These are phyloP conservation scores for Brenthis ino DNA, from an alignment of 2,888 invertebrate species.

Conservation along the genomic window DNA sequence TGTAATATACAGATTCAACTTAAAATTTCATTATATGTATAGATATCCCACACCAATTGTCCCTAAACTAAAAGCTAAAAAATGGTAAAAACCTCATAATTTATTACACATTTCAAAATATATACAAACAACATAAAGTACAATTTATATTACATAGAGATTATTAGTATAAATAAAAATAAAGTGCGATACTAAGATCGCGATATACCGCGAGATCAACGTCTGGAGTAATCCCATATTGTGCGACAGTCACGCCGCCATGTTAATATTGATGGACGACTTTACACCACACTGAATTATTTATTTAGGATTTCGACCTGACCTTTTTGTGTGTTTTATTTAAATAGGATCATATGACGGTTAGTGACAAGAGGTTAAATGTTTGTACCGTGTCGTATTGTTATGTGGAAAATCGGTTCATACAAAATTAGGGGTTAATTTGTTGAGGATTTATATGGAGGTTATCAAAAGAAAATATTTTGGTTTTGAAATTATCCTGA, in stretches of 20 bases:
- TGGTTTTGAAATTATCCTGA: too few species aligned
- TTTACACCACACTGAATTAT: constrained; percentile 32
- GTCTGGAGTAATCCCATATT: constrained; percentile 45
- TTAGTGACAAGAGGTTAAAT: constrained; percentile 7
- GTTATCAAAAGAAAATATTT: too few species aligned
- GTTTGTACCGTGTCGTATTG: neutral
- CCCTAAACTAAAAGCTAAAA: too few species aligned
- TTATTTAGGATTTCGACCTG: constrained; percentile 26
- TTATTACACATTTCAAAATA: too few species aligned
- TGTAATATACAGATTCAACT: too few species aligned
- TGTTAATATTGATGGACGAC: constrained; percentile 41
- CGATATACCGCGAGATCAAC: constrained; percentile 38
- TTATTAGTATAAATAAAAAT: constrained; percentile 12
- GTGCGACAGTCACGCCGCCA: constrained; percentile 38
- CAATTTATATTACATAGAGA: neutral
- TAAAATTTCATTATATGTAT: too few species aligned
- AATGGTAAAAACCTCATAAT: too few species aligned
- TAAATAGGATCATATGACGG: constrained; percentile 4
- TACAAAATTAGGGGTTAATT: neutral
- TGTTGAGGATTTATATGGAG: too few species aligned
- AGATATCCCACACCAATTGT: too few species aligned
- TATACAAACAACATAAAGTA: too few species aligned
- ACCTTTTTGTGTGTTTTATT: constrained; percentile 24
- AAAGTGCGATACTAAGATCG: neutral
- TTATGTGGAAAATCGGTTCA: neutral